A percentile compares a stretch with the other conserved stretches of the same genome.
These are phyloP conservation scores for Tragelaphus scriptus DNA, from an alignment of 2,113 vertebrate genomes.

Conservation along the genomic window DNA sequence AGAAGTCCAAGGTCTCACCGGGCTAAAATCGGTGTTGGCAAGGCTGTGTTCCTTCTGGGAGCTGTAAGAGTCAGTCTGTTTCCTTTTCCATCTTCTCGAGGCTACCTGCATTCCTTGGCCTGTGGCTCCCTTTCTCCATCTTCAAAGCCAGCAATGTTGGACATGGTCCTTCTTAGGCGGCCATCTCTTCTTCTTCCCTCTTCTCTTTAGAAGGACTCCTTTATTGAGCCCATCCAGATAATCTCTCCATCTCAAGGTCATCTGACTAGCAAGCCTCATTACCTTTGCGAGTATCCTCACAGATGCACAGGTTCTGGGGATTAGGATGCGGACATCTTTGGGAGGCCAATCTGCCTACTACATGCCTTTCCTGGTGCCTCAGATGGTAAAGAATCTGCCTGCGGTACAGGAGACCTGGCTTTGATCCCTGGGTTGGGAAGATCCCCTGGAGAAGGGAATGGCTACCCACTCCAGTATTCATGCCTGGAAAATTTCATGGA, in stretches of 20 bases:
- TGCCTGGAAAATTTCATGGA: not conserved
- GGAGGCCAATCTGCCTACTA: not conserved
- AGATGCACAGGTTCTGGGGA: not conserved
- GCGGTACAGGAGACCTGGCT: not conserved
- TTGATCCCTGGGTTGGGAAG: not conserved
- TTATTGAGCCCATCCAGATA: not conserved
- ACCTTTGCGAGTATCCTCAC: not conserved
- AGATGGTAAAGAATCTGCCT: not conserved
- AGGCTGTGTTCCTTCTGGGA: not conserved
- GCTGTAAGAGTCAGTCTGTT: not conserved
- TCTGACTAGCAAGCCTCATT: not conserved
- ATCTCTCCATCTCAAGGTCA: not conserved
- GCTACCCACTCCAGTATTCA: not conserved
- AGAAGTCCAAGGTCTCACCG: not conserved
- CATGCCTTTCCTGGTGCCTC: not conserved
- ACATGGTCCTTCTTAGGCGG: not conserved
- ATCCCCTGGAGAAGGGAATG: not conserved
- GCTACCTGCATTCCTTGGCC: too few species aligned
- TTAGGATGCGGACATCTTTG: not conserved
- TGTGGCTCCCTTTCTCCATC: not conserved
- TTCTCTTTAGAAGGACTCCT: not conserved
- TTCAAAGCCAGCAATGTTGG: not conserved
- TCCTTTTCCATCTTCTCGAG: not conserved
- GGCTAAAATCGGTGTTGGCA: not conserved
- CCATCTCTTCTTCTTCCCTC: not conserved